Percentiles rank a stretch among this genome's conserved stretches.
Conservation (phyloP, 2,797 vertebrate species). For the Corythornis leucogaster region DNA sequence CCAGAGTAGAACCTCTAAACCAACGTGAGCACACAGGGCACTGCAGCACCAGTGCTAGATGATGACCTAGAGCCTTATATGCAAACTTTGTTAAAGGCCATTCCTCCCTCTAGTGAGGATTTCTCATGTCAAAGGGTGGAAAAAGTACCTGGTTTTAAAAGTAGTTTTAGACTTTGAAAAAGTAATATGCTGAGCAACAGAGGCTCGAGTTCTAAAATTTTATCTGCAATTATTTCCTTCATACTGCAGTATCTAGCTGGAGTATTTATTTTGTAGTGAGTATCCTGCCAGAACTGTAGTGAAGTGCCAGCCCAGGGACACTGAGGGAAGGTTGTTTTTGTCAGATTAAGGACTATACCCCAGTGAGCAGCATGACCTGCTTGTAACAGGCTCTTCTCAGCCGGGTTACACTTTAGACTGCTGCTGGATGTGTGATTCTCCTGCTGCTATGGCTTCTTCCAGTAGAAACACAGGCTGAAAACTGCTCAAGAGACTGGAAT, state of each 20-base stretch:
- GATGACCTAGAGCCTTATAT: rapidly evolving
- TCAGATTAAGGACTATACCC: no score
- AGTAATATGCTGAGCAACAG: background rate
- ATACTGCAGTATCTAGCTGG: background rate
- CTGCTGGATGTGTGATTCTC: background rate
- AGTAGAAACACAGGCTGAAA: background rate
- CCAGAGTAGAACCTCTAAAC: background rate
- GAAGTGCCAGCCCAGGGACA: background rate
- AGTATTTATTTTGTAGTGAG: background rate
- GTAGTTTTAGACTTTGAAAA: background rate
- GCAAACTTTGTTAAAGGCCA: background rate
- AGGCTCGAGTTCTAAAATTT: background rate
- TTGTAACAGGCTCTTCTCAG: background rate
- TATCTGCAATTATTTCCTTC: background rate
- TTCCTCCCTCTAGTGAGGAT: rapidly evolving
- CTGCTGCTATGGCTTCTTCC: background rate
- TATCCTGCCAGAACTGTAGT: background rate
- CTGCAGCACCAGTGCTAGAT: background rate
- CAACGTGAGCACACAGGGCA: background rate
- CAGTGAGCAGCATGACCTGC: background rate
- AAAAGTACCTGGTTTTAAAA: background rate
- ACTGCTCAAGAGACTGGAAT: background rate
- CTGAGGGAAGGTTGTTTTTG: background rate
- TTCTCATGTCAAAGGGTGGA: background rate
- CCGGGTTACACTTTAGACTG: background rate